Conservation (phyloP, 2,888 invertebrate genomes). For the Pilophorus perplexus region DNA sequence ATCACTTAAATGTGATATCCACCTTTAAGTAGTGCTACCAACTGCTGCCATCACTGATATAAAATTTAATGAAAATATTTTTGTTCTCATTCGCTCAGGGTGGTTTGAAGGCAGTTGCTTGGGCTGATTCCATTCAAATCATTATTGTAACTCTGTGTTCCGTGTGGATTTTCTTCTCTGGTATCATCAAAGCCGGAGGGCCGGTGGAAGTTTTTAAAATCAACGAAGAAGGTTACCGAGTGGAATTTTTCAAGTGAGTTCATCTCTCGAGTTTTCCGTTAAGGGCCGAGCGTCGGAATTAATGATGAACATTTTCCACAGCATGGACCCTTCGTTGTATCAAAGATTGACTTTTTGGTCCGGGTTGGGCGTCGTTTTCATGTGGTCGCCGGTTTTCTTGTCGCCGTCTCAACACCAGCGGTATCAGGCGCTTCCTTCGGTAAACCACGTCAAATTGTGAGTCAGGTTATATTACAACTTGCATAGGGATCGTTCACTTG, state of each 20-base stretch:
- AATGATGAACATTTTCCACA: no score
- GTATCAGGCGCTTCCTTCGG: neutral
- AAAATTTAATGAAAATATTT: neutral
- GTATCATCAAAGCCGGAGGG: neutral
- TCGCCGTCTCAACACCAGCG: constrained; percentile 7
- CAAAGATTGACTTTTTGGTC: constrained; percentile 4
- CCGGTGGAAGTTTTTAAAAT: neutral
- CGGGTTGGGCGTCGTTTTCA: neutral
- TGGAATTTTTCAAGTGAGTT: constrained; percentile 26
- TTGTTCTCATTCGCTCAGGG: neutral
- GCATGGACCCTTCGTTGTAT: neutral
- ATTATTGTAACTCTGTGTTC: constrained; percentile 2
- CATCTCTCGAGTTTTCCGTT: neutral
- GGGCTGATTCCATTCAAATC: constrained; percentile 27
- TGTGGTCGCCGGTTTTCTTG: neutral
- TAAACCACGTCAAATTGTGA: constrained; percentile 4
- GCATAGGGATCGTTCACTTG: no score
- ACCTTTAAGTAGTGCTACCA: neutral
- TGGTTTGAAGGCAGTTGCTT: constrained; percentile 14
- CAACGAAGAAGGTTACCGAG: constrained; percentile 17
- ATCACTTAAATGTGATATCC: neutral
- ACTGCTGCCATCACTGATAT: neutral
- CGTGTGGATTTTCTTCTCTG: neutral
- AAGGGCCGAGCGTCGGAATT: neutral
- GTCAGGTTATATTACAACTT: neutral